phyloP scores from a whole-genome alignment of 2,113 vertebrate genomes.

The Rhea americana region DNA sequence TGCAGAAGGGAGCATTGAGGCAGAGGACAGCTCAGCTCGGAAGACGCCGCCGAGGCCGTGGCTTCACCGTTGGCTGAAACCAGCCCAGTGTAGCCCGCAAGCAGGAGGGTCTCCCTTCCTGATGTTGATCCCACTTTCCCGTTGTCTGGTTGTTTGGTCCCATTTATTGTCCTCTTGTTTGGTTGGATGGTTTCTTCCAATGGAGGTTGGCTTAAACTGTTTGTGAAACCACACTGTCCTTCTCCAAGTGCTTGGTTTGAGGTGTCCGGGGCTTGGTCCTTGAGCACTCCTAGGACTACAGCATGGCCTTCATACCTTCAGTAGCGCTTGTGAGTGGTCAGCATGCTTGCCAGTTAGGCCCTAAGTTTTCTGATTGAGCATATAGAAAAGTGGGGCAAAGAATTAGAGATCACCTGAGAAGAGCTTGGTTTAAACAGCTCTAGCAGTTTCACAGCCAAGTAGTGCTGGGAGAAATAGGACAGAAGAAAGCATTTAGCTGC shows the following conservation, averaged over 20 bases:
- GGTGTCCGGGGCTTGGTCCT: neutral
- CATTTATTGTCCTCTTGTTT: neutral
- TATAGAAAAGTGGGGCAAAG: neutral
- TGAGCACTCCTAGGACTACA: neutral
- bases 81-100: neutral
- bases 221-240: rapidly evolving
- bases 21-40: neutral
- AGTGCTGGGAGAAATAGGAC: neutral
- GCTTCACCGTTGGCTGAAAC: neutral
- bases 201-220: neutral
- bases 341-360: neutral
- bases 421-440: neutral
- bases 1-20: neutral
- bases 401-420: rapidly evolving
- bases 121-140: neutral
- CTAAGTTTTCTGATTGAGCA: neutral
- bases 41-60: neutral
- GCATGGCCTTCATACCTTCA: rapidly evolving
- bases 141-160: neutral
- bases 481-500: neutral
- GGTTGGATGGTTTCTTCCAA: neutral
- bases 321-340: neutral
- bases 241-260: neutral
- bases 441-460: neutral
- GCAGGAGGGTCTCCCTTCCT: neutral